phyloP scores from a whole-genome alignment of 2,888 invertebrate genomes.

The Hypomecis punctinalis region DNA sequence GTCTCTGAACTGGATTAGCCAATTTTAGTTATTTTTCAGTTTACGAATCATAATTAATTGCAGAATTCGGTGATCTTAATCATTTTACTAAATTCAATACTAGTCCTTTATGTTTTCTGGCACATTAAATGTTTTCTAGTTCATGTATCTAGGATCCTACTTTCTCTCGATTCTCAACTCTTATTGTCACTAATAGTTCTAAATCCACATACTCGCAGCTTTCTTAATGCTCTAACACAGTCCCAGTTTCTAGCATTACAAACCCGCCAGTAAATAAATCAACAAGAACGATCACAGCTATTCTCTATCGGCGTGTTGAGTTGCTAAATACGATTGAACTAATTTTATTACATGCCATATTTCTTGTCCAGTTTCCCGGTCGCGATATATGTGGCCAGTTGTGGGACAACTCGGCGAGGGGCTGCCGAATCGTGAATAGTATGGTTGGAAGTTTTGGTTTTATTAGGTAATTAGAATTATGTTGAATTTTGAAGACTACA shows the following conservation, averaged over 20 bases:
- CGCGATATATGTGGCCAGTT: slow-evolving; percentile 3
- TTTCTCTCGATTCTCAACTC: too few relatives aligned
- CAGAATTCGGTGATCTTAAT: too few relatives aligned
- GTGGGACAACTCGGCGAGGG: background rate
- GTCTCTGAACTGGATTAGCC: too few relatives aligned
- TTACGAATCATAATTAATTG: too few relatives aligned
- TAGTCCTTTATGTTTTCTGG: too few relatives aligned
- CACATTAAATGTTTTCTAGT: too few relatives aligned
- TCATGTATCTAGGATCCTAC: too few relatives aligned
- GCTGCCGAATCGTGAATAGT: background rate
- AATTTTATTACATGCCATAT: slow-evolving; percentile 34
- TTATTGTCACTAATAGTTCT: too few relatives aligned
- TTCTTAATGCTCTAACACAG: slow-evolving; percentile 5
- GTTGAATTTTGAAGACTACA: too few relatives aligned
- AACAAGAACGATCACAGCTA: slow-evolving; percentile 4
- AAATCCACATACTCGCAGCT: background rate
- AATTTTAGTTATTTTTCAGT: too few relatives aligned
- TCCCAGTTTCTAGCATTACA: slow-evolving; percentile 6
- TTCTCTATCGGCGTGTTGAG: slow-evolving; percentile 30
- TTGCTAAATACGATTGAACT: slow-evolving; percentile 28
- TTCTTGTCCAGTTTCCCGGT: slow-evolving; percentile 24
- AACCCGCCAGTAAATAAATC: slow-evolving; percentile 23
- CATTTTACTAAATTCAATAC: too few relatives aligned
- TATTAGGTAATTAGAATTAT: too few relatives aligned
- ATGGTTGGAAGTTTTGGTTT: background rate